Evolutionary conservation across 2,888 invertebrate genomes (phyloP), one percentile per base, ranked within the genome.

Genomic region (Stictocephala bisonia): DNA sequence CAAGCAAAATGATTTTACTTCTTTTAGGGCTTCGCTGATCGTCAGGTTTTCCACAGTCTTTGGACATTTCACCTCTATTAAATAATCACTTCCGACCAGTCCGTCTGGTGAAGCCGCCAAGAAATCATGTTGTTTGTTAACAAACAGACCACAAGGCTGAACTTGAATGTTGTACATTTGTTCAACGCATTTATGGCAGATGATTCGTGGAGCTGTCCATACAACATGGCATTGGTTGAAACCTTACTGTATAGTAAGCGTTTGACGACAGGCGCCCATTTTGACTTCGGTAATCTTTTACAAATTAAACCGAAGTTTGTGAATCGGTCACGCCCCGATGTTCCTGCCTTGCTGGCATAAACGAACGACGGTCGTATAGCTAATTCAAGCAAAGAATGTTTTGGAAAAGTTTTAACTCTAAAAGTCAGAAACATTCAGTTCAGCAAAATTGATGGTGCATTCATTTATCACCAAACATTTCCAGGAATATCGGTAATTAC

Each of bases 221-320:
- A 70, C 51, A 70, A 4, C 69, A 53, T 70, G 11, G 69, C 69
- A 70, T 22, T 22, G 2, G 35, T 70, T 70, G 56, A 51, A 53
- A 53, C 53, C 40, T 70, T 70, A 40, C 13, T 70, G 53, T 53
- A 70, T 6, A 70, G 41, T 18, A 70, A 35, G n/a, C 40, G 56
- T 22, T 70, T 70, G n/a, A 69, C 69, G 29, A 69, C 69, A 20
- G 69, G 69, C 29, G 69, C 69, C 69, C 69, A 70, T 41, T 29
- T 29, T 53, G 69, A 69, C 22, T 31, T 70, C 1, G 35, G 22
- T 35, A 24, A 22, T 53, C 69, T 31, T 31, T 70, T 53, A 22
- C 69, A 53, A 24, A 70, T 35, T 26, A 70, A 70, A 24, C 69
- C 69, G 31, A 70, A 70, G 31, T 70, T 70, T 70, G 69, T n/a